Conservation (phyloP, 1,140 invertebrate genomes). For the Maconellicoccus hirsutus region DNA sequence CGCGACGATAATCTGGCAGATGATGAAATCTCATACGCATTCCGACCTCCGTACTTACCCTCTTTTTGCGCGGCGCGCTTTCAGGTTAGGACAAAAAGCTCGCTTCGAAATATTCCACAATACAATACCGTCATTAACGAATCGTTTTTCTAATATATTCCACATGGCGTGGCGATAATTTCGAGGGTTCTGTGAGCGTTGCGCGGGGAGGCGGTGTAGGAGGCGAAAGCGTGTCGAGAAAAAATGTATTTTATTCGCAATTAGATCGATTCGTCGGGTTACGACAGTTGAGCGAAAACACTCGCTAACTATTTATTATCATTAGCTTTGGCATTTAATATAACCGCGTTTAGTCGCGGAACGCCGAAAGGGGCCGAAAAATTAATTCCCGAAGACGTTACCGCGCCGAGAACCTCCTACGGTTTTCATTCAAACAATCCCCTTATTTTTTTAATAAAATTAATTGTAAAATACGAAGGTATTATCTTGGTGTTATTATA, state of each 20-base stretch:
- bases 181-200: too few relatives aligned
- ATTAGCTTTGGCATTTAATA: slow-evolving; percentile 5
- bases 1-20: too few relatives aligned
- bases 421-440: background rate
- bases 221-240: too few relatives aligned
- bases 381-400: background rate
- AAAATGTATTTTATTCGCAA: background rate
- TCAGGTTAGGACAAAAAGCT: background rate
- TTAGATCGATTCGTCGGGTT: background rate
- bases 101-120: background rate
- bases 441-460: slow-evolving; percentile 9
- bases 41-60: too few relatives aligned
- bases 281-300: too few relatives aligned
- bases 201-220: too few relatives aligned
- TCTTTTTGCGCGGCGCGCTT: background rate
- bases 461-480: slow-evolving; percentile 9
- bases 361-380: background rate
- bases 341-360: background rate
- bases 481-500: background rate
- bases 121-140: slow-evolving; percentile 9
- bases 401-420: background rate
- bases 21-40: too few relatives aligned
- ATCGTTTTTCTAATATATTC: background rate
- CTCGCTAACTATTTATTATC: background rate
- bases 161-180: background rate